A percentile compares a stretch with the other conserved stretches of the same genome.
Conservation (phyloP, 2,113 vertebrate species). For the Brienomyrus longianalis region DNA sequence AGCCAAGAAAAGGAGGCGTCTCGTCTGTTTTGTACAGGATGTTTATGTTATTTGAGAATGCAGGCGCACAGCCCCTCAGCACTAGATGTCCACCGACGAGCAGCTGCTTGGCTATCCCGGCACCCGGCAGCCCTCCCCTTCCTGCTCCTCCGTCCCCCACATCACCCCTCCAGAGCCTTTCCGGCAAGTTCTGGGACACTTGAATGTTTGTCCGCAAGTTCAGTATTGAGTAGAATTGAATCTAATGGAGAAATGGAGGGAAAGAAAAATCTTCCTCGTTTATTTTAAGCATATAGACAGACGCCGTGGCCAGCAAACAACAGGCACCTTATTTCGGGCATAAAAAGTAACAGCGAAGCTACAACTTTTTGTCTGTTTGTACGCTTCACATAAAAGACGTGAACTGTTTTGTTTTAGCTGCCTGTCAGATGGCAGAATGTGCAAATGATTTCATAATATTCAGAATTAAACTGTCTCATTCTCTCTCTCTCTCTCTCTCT, state of each 20-base stretch:
- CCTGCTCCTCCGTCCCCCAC: background rate
- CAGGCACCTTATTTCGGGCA: background rate
- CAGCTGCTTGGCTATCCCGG: background rate
- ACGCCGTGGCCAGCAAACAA: background rate
- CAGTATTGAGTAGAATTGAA: slow-evolving; percentile 1
- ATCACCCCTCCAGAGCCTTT: background rate
- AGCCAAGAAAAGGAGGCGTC: background rate
- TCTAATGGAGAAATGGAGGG: background rate
- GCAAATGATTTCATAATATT: background rate
- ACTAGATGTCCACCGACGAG: background rate
- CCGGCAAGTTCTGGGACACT: background rate
- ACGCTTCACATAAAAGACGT: background rate
- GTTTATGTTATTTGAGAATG: background rate
- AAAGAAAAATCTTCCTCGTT: background rate
- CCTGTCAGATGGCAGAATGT: background rate
- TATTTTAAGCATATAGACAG: background rate
- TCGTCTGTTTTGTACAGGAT: background rate
- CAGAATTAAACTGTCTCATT: background rate
- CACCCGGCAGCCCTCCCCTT: background rate
- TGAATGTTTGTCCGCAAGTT: background rate
- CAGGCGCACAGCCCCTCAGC: background rate
- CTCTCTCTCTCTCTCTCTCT: background rate
- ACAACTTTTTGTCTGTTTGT: background rate
- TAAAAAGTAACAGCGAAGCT: background rate
- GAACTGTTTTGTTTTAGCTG: background rate